Base-by-base conservation (phyloP, 2,888 invertebrate genomes). In the Luperina testacea region DNA sequence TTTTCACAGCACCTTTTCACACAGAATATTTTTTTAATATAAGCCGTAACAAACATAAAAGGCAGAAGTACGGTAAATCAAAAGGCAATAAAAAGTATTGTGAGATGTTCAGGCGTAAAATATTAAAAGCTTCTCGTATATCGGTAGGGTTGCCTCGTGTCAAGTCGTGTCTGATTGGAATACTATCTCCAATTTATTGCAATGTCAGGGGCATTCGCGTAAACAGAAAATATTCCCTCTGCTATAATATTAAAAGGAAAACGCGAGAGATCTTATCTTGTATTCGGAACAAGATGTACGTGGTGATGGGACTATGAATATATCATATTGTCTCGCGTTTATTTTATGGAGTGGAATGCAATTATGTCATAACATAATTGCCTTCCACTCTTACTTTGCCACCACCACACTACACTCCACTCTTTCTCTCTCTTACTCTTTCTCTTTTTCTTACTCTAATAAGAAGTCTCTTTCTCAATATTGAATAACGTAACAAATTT, bases 51-150 rank as follows among this genome's bases (percentile, higher is more conserved):
- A 71, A 78, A 72, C 42, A 75, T 51, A 71, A 76, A 83, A 65
- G 51, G 51, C 24, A 64, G 32, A 32, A 45, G 69, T 75, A 48
- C 4, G 65, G 67, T 72, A 76, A 82, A 83, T 87, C 82, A 82
- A 70, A 78, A 51, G 63, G 73, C 74, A 85, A 85, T 85, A 82
- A 84, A 85, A 86, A 77, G 63, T 81, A 82, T 84, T 78, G 75
- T 79, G 67, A 71, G 74, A 83, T 69, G 71, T 79, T 85, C 69
- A 57, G 72, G 59, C 81, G 78, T 84, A 80, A 84, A 82, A 88
- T 88, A 88, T 88, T 88, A 84, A 87, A 88, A 78, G 75, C 65
- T 57, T 57, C 24, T 57, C 24, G 57, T 57, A 64, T 67, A 72
- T 70, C 42, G 69, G 27, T 75, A 83, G 83, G 88, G 86, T 57